Evolutionary conservation across 1,140 invertebrate species (phyloP), one percentile per base, ranked within the genome.

Genomic region (Drosophila tani): DNA sequence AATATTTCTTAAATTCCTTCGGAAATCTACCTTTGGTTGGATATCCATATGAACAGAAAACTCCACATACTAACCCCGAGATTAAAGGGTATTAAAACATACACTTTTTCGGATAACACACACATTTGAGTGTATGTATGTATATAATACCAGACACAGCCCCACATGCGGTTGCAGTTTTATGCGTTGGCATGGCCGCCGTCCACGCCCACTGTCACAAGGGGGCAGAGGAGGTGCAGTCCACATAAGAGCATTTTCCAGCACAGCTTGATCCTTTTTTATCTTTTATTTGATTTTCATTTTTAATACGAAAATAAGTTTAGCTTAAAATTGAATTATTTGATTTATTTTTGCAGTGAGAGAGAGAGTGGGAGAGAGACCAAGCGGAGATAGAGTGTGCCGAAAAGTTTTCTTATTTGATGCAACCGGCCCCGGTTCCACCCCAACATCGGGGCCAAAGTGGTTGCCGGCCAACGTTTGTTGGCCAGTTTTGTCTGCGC

Each of bases 321-420:
- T 90, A 91, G 86, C 85, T 90, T 90, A 91, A 90, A 90, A 90
- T 90, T 90, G 85, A 90, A 90, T 90, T 90, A 90, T 90, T 90
- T 90, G 85, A 90, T 90, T 90, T 90, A 90, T 90, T 90, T 90
- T 85, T 57, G 58, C 66, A 75, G 74, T 55, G 55, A 63, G 70
- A 60, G 51, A 53, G 58, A 53, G 14, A 11, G 17, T 41, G 29
- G 5, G 49, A 24, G 59, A 17, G 12, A 2, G 21, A 11, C 43
- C 35, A 15, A 60, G 29, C 68, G 49, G 64, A 69, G 68, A 59
- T 73, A 14, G 69, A 71, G 70, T 45, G 66, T 69, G 66, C 66
- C 38, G 56, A 88, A 88, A 85, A 88, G 68, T 88, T 90, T 90
- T 80, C 86, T 71, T 85, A 85, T 81, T 85, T 81, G 58, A 65